These are phyloP conservation scores for Muschampia plurimacula DNA, from an alignment of 2,888 invertebrate species.

Conservation along the genomic window DNA sequence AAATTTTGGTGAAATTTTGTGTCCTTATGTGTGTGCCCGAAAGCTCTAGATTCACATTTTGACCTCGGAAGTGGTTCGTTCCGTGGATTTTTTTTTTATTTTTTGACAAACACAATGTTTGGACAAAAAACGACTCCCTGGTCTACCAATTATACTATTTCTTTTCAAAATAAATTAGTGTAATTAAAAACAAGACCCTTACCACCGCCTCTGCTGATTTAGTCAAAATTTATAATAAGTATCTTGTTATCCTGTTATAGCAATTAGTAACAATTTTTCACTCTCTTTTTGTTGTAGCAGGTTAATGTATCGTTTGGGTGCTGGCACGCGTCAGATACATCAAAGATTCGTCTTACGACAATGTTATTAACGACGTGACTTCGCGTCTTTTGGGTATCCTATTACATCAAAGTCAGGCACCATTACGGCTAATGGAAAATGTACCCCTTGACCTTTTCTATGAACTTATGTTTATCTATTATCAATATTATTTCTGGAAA, in stretches of 20 bases:
- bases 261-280: not conserved
- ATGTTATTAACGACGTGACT: constrained; percentile 34
- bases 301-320: constrained; percentile 9
- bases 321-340: constrained; percentile 17
- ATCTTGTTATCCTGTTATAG: not conserved
- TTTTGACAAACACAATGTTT: too few species aligned
- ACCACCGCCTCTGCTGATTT: too few species aligned
- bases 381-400: constrained; percentile 29
- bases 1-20: too few species aligned
- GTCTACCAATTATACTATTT: too few species aligned
- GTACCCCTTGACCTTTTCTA: constrained; percentile 30
- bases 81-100: too few species aligned
- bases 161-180: too few species aligned
- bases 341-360: constrained; percentile 28
- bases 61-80: too few species aligned
- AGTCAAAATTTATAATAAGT: too few species aligned
- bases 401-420: constrained; percentile 29
- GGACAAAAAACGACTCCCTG: too few species aligned
- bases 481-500: constrained; percentile 1
- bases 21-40: too few species aligned
- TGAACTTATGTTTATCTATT: constrained; percentile 5
- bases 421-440: constrained; percentile 34
- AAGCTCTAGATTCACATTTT: too few species aligned
- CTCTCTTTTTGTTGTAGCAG: not conserved
- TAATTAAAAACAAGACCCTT: too few species aligned